phyloP scores from a whole-genome alignment of 2,888 invertebrate species.

The Standfussiana lucernea region DNA sequence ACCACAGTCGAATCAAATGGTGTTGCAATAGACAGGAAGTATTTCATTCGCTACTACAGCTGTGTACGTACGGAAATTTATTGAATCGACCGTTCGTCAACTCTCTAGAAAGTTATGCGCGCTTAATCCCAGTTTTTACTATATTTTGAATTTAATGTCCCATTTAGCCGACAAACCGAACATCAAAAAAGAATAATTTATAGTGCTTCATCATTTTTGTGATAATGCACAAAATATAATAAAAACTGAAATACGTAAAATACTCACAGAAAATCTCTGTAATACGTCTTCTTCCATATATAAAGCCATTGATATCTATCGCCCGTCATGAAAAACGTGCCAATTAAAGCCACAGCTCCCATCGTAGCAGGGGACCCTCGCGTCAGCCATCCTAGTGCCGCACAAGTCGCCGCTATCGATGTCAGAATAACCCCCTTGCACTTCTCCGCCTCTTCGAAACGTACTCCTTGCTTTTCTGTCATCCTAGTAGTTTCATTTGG shows the following conservation, averaged over 20 bases:
- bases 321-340: constrained; percentile 84
- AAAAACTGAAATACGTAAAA: background rate
- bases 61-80: background rate
- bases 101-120: background rate
- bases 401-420: constrained; percentile 73
- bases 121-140: background rate
- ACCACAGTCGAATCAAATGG: constrained; percentile 33
- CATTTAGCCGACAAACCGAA: background rate
- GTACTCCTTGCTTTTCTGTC: constrained; percentile 84
- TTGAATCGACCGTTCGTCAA: constrained; percentile 9
- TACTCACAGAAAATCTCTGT: constrained; percentile 83
- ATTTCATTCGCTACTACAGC: background rate
- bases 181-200: background rate
- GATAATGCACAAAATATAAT: background rate
- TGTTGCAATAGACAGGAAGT: constrained; percentile 37
- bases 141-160: background rate
- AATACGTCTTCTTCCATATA: constrained; percentile 85
- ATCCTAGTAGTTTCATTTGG: constrained; percentile 80
- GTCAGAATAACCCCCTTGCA: constrained; percentile 77
- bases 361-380: constrained; percentile 73
- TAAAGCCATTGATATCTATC: constrained; percentile 88
- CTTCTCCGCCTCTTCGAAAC: constrained; percentile 86
- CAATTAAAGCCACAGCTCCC: constrained; percentile 74
- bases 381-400: constrained; percentile 76
- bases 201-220: background rate